Conservation (phyloP, 2,888 invertebrate genomes). For the Enoplolaimus lenunculus region DNA sequence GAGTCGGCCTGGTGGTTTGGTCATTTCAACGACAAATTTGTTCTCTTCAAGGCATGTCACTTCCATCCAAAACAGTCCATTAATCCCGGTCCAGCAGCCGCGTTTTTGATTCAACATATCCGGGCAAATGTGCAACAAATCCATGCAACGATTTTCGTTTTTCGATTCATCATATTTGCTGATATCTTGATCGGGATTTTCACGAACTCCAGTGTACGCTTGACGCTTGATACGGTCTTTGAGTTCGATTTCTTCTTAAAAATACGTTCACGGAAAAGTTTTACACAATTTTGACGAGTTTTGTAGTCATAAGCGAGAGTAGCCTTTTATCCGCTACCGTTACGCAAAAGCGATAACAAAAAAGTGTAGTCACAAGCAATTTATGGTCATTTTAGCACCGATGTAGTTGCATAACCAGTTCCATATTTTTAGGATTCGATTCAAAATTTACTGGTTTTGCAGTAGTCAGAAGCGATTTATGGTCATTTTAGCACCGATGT, state of each 20-base stretch:
- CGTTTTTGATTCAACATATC: constrained; percentile 21
- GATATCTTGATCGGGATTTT: constrained; percentile 1
- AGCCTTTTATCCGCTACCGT: too few species aligned
- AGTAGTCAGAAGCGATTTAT: too few species aligned
- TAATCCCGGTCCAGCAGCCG: constrained; percentile 25
- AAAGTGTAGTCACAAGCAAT: too few species aligned
- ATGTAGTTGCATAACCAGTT: too few species aligned
- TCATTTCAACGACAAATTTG: constrained; percentile 22
- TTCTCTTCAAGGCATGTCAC: constrained; percentile 22
- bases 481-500: too few species aligned
- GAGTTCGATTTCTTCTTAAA: neutral
- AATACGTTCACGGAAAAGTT: too few species aligned
- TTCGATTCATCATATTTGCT: constrained; percentile 16
- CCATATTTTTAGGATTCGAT: too few species aligned
- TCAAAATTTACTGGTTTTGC: too few species aligned
- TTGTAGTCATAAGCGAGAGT: too few species aligned
- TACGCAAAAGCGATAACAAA: too few species aligned
- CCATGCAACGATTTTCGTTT: constrained; percentile 23
- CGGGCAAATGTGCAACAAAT: constrained; percentile 25
- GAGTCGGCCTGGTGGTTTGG: constrained; percentile 25
- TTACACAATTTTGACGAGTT: too few species aligned
- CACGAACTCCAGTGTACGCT: constrained; percentile 2
- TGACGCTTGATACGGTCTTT: neutral
- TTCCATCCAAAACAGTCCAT: constrained; percentile 25
- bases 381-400: too few species aligned